phyloP scores from a whole-genome alignment of 2,797 vertebrate genomes.

The Channallabes apus region DNA sequence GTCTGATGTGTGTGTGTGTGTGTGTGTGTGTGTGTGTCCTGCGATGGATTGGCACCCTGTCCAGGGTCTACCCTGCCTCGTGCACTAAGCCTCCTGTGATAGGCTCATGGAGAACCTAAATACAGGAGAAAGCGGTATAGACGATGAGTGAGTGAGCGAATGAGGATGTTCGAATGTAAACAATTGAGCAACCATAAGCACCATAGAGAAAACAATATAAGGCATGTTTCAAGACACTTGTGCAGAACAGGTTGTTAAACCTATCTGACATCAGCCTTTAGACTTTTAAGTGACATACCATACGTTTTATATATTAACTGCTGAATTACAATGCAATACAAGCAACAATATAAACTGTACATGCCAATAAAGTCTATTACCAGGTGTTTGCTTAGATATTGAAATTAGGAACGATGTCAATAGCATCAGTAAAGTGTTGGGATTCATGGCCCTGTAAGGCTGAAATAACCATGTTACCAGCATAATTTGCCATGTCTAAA shows the following conservation, averaged over 20 bases:
- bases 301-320: too few species aligned
- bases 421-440: background rate
- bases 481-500: slow-evolving; percentile 38
- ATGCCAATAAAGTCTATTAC: background rate
- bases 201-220: background rate
- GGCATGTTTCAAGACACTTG: background rate
- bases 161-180: too few species aligned
- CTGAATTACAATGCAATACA: background rate
- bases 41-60: too few species aligned
- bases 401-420: background rate
- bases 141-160: too few species aligned
- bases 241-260: background rate
- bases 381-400: background rate
- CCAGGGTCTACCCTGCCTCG: too few species aligned
- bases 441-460: background rate
- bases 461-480: slow-evolving; percentile 37
- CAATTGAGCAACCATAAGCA: background rate
- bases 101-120: too few species aligned
- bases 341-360: background rate
- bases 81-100: too few species aligned
- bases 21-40: too few species aligned
- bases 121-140: too few species aligned
- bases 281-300: background rate
- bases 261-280: background rate
- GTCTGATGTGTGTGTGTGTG: too few species aligned